Evolutionary conservation across 2,888 invertebrate species (phyloP).

Genomic region (Lochmaea crataegi): DNA sequence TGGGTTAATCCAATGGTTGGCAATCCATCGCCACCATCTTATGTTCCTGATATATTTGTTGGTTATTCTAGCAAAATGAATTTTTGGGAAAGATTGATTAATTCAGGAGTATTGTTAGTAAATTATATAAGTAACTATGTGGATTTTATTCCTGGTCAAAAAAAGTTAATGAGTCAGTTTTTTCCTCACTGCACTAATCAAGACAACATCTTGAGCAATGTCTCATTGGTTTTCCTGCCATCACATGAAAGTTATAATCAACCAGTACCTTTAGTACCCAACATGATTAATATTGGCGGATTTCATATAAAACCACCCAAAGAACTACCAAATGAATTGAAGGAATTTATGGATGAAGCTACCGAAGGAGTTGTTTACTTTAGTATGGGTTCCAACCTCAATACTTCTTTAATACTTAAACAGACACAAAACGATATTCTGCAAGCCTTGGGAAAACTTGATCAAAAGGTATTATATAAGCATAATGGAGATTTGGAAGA

Average conservation of each 20-base stretch:
- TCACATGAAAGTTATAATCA: constrained; percentile 67
- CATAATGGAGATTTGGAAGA: constrained; percentile 65
- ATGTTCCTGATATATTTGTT: constrained; percentile 65
- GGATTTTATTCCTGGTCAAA: constrained; percentile 48
- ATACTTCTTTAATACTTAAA: constrained; percentile 67
- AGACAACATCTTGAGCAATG: constrained; percentile 49
- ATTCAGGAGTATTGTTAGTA: constrained; percentile 59
- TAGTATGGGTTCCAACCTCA: constrained; percentile 72
- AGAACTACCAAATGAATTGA: constrained; percentile 62
- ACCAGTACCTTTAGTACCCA: constrained; percentile 68
- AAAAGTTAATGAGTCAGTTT: constrained; percentile 52
- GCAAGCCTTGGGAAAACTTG: constrained; percentile 70
- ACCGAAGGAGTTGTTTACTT: constrained; percentile 70
- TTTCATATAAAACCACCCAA: constrained; percentile 62
- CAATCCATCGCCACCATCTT: constrained; percentile 66
- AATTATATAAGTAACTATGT: constrained; percentile 42
- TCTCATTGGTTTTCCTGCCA: constrained; percentile 54
- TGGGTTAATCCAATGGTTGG: constrained; percentile 64
- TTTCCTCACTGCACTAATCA: constrained; percentile 53
- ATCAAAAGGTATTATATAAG: constrained; percentile 76
- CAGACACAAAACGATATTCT: constrained; percentile 68
- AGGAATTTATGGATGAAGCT: constrained; percentile 68
- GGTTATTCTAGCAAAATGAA: constrained; percentile 64
- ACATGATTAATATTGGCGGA: constrained; percentile 71
- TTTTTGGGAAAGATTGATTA: constrained; percentile 68